Conservation (phyloP, 2,797 vertebrate species). For the Eospalax fontanierii region DNA sequence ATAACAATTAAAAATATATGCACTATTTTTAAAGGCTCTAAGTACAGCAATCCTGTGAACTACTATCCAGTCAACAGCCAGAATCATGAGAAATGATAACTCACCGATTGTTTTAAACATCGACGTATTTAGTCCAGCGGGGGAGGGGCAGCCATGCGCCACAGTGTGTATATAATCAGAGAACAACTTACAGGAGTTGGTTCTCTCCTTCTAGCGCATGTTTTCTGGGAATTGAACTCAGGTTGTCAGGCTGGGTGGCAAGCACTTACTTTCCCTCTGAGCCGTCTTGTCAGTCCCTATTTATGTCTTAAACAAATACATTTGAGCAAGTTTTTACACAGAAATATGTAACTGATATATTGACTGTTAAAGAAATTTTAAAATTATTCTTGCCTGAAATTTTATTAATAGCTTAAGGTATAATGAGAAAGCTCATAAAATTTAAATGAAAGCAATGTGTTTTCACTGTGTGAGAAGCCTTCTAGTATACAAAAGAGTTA, state of each 20-base stretch:
- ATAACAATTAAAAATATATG: too few species aligned
- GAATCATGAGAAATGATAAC: neutral
- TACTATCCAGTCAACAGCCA: neutral
- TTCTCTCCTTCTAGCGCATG: neutral
- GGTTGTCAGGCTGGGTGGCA: neutral
- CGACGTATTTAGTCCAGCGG: too few species aligned
- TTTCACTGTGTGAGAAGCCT: neutral
- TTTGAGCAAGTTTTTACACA: conserved; percentile 13
- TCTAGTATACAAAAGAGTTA: neutral
- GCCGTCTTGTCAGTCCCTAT: neutral
- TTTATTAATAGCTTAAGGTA: neutral
- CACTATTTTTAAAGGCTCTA: neutral
- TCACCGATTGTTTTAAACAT: neutral
- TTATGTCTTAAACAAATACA: neutral
- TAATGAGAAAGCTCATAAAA: neutral
- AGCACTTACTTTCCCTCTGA: neutral
- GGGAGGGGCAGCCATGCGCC: too few species aligned
- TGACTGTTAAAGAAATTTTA: neutral
- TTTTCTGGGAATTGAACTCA: neutral
- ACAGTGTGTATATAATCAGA: neutral
- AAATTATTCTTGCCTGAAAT: neutral
- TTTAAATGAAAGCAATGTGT: conserved; percentile 11
- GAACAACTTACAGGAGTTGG: neutral
- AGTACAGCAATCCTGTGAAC: neutral
- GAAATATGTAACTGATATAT: neutral